Base-by-base conservation (phyloP, 2,113 vertebrate species). In the Lasiurus cinereus region DNA sequence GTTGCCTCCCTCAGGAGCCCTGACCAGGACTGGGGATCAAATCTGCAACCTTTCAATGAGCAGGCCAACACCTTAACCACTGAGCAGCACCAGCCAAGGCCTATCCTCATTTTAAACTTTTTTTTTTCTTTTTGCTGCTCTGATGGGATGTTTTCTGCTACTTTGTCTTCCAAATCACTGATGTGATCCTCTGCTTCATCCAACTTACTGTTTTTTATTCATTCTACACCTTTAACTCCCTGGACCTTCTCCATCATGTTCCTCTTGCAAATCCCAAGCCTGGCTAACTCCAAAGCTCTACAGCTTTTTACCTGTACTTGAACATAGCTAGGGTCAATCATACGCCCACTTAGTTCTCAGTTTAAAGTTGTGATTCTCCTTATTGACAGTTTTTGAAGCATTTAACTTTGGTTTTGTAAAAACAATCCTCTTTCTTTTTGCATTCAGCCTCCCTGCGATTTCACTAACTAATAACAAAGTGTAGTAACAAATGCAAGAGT, bases 361-460 rank as follows among this genome's bases (percentile, higher is more conserved):
- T 74, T 84, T 91, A 67, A 66, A 94, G 70, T 33, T 52, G 13
- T 77, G 52, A 43, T 36, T 83, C 46, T 62, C 52, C 12, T 54
- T 59, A 67, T 36, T 79, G 27, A 66, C 43, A 69, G 27, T 90
- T 83, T 90, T 21, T 64, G 90, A 96, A 87, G 27, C 6, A 31
- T 92, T 93, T 36, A 69, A 67, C n/a, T 67, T 46, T 59, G 6
- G 27, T 69, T 91, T 73, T 67, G 3, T 94, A 88, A n/a, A 93
- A 88, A 88, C 21, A 83, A 39, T 52, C 48, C 77, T 87, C 33
- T 85, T 88, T 80, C 33, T 73, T 69, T 95, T 76, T 72, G 15
- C 50, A 85, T 39, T 78, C n/a, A 52, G 5, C 8, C 82, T 85
- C 82, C 83, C 72, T 92, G 33, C 36, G 72, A 22, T 43, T 94